Evolutionary conservation across 2,113 vertebrate genomes (phyloP).

Genomic region (Paraplagusia blochii): DNA sequence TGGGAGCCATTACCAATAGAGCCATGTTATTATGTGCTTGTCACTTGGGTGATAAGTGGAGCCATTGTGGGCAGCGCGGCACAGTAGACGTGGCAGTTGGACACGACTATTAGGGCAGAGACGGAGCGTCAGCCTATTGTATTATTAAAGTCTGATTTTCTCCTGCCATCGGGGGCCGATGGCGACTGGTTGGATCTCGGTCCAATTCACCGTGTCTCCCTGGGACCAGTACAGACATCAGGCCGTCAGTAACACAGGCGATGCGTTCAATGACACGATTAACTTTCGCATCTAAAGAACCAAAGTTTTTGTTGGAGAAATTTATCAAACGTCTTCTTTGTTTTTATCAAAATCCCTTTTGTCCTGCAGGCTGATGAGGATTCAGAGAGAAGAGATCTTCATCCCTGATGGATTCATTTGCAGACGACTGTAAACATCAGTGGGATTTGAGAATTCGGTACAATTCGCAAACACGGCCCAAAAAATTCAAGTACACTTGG

Average conservation of each 20-base stretch:
- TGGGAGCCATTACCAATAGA: constrained; percentile 62
- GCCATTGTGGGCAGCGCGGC: constrained; percentile 44
- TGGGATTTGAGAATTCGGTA: no score
- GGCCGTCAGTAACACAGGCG: background rate
- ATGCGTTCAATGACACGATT: no score
- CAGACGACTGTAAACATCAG: no score
- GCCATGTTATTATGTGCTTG: constrained; percentile 64
- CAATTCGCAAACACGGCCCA: no score
- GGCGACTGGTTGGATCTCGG: constrained; percentile 2
- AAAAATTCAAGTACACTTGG: no score
- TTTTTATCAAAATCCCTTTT: no score
- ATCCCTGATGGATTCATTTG: no score
- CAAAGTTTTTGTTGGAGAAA: no score
- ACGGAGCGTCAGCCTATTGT: constrained; percentile 19
- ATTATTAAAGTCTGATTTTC: constrained; percentile 38
- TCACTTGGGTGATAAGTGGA: constrained; percentile 61
- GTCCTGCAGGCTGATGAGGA: no score
- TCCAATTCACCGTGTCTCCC: background rate
- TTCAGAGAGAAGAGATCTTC: no score
- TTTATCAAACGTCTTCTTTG: no score
- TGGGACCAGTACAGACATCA: background rate
- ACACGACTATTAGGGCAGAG: constrained; percentile 36
- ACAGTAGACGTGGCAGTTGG: constrained; percentile 41
- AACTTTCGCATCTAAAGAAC: no score
- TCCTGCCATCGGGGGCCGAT: constrained; percentile 4